Conservation (phyloP, 2,113 vertebrate species). For the Lichenostomus cassidix region DNA sequence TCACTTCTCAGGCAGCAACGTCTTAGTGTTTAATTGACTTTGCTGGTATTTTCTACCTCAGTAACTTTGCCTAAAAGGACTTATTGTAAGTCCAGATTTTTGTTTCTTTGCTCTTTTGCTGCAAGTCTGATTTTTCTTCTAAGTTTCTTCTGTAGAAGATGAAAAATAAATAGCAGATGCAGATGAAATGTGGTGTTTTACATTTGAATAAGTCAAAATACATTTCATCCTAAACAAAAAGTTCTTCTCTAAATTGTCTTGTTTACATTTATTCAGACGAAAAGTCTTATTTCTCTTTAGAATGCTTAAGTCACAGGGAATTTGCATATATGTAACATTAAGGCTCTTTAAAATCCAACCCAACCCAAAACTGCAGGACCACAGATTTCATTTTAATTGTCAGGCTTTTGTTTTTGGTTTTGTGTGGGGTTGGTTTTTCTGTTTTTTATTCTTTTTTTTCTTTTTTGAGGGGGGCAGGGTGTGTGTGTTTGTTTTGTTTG, state of each 20-base stretch:
- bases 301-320: neutral
- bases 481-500: too few species aligned
- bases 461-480: too few species aligned
- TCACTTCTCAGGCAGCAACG: neutral
- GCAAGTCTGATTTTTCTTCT: neutral
- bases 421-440: neutral
- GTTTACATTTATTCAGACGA: neutral
- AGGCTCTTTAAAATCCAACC: accelerated
- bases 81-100: neutral
- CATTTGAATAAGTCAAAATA: slow-evolving; percentile 6
- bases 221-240: neutral
- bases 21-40: neutral
- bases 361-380: neutral
- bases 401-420: neutral
- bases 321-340: neutral
- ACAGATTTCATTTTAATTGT: neutral
- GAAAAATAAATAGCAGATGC: neutral
- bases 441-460: neutral
- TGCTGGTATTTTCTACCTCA: neutral
- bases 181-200: neutral
- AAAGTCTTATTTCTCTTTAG: neutral
- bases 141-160: neutral
- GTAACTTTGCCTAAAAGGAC: neutral
- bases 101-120: neutral
- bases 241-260: neutral